A percentile compares a stretch with the other conserved stretches of the same genome.
These are phyloP conservation scores for Mustelus asterias DNA, from an alignment of 2,113 vertebrate species.

Conservation along the genomic window DNA sequence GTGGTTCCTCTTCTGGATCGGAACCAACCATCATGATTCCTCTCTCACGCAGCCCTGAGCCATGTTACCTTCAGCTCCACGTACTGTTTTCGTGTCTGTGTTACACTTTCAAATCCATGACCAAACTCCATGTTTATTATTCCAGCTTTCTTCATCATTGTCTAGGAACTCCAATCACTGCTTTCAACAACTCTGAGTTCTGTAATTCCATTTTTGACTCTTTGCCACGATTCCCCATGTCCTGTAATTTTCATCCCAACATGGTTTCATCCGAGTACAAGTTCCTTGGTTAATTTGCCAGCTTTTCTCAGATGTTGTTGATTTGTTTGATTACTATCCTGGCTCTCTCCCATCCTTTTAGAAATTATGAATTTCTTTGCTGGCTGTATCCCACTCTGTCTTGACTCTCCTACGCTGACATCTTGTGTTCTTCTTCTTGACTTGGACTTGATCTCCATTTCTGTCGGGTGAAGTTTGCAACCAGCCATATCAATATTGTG, in stretches of 20 bases:
- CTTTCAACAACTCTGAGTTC: not conserved
- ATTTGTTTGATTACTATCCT: not conserved
- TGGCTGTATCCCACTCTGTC: not conserved
- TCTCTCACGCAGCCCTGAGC: too few species aligned
- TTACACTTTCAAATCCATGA: not conserved
- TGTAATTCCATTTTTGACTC: not conserved
- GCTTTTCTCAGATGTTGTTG: not conserved
- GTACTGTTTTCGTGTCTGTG: not conserved
- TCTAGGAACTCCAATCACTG: not conserved
- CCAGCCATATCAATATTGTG: too few species aligned
- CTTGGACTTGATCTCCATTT: not conserved
- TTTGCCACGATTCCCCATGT: not conserved
- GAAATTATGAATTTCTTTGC: not conserved
- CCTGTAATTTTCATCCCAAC: not conserved
- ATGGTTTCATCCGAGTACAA: not conserved
- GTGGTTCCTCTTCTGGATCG: not conserved
- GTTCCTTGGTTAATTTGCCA: not conserved
- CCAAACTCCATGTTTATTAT: not conserved
- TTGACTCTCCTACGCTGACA: not conserved
- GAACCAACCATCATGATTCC: not conserved
- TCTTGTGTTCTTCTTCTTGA: not conserved
- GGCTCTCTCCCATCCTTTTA: not conserved
- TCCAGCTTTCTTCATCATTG: not conserved
- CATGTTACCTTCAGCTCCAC: not conserved
- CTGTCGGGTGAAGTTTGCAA: not conserved